Evolutionary conservation across 2,888 invertebrate species (phyloP).

Genomic region (Luperina testacea): DNA sequence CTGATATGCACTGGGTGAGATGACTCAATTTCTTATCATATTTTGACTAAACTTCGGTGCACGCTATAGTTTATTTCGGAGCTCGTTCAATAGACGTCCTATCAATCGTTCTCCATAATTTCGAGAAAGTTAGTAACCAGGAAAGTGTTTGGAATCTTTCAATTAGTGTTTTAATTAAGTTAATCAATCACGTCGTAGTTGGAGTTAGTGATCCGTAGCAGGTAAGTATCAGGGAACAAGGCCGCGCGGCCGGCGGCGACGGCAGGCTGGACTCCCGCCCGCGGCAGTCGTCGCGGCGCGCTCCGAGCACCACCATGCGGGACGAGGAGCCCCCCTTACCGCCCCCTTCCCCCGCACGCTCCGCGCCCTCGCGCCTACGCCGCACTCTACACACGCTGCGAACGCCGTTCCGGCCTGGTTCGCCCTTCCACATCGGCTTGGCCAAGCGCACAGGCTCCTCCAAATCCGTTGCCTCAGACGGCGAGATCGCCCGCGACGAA

Average conservation of each 20-base stretch:
- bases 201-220: conserved; percentile 77
- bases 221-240: conserved; percentile 78
- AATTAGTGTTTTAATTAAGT: conserved; percentile 65
- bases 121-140: not conserved
- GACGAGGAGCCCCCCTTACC: conserved; percentile 80
- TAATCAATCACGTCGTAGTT: conserved; percentile 66
- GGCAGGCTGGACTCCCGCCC: conserved; percentile 64
- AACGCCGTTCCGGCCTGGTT: conserved; percentile 87
- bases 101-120: conserved; percentile 25
- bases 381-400: conserved; percentile 87
- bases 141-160: conserved; percentile 21
- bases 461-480: conserved; percentile 87
- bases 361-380: conserved; percentile 84
- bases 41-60: conserved; percentile 44
- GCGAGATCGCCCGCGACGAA: conserved; percentile 86
- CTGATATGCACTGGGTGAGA: conserved; percentile 59
- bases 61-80: conserved; percentile 60
- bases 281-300: conserved; percentile 80
- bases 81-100: conserved; percentile 44
- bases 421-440: conserved; percentile 89
- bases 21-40: conserved; percentile 58
- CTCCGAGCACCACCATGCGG: conserved; percentile 80
- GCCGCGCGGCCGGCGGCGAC: conserved; percentile 65
- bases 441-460: conserved; percentile 85
- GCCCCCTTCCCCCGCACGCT: conserved; percentile 73